These are phyloP conservation scores for Drosophila paulistorum DNA, from an alignment of 1,140 invertebrate species.

Conservation along the genomic window DNA sequence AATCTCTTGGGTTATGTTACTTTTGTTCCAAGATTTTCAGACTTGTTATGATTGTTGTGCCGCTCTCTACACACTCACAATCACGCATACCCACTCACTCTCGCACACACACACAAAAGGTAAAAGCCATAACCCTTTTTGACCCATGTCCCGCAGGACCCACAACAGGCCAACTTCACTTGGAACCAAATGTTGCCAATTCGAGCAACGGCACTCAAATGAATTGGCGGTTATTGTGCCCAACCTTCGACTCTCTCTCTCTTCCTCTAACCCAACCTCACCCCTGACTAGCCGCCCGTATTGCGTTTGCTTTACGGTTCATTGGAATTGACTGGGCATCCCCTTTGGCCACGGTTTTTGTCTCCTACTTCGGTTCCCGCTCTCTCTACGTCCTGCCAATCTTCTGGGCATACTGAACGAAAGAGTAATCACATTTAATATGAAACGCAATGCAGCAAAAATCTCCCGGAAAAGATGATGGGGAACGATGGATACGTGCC, in stretches of 20 bases:
- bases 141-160: slow-evolving; percentile 66
- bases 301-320: slow-evolving; percentile 74
- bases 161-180: slow-evolving; percentile 36
- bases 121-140: slow-evolving; percentile 69
- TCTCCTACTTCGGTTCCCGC: slow-evolving; percentile 7
- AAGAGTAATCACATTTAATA: slow-evolving; percentile 80
- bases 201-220: slow-evolving; percentile 79
- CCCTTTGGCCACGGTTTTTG: slow-evolving; percentile 5
- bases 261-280: background rate
- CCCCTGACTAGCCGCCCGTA: slow-evolving; percentile 40
- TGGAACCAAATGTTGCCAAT: slow-evolving; percentile 72
- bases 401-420: slow-evolving; percentile 71
- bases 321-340: slow-evolving; percentile 58
- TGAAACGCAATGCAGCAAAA: slow-evolving; percentile 79
- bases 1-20: slow-evolving; percentile 12
- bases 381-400: slow-evolving; percentile 53
- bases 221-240: slow-evolving; percentile 74
- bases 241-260: background rate
- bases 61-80: background rate
- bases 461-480: slow-evolving; percentile 52
- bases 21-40: slow-evolving; percentile 3
- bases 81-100: slow-evolving; percentile 12
- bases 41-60: slow-evolving; percentile 23
- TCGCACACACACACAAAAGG: slow-evolving; percentile 28
- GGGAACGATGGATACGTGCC: slow-evolving; percentile 31